These are phyloP conservation scores for Tipula vernalis DNA, from an alignment of 2,888 invertebrate genomes.

Conservation along the genomic window DNA sequence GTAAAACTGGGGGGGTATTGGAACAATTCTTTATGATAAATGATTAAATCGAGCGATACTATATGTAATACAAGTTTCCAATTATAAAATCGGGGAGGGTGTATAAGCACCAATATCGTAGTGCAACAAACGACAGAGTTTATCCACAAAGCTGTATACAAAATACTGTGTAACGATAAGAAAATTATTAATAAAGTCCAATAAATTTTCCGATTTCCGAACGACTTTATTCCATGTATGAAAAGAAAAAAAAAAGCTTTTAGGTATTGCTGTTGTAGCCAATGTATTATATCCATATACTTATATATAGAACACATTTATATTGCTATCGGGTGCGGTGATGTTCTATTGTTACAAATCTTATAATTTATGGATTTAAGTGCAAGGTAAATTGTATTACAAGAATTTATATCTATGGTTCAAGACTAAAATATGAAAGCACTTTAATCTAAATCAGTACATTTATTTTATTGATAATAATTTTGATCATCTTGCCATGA, in stretches of 20 bases:
- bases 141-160: background rate
- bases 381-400: background rate
- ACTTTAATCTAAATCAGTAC: background rate
- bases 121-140: background rate
- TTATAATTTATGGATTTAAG: background rate
- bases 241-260: background rate
- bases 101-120: background rate
- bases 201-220: background rate
- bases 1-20: background rate
- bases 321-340: background rate
- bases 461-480: background rate
- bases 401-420: background rate
- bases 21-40: background rate
- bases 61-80: background rate
- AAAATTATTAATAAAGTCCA: background rate
- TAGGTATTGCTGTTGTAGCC: background rate
- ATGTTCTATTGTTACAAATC: background rate
- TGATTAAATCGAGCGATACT: background rate
- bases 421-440: background rate
- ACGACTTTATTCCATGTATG: background rate
- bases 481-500: conserved; percentile 39
- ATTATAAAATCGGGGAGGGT: background rate
- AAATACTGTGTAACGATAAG: background rate
- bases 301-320: background rate
- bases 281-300: background rate